Evolutionary conservation across 2,888 invertebrate genomes (phyloP).

Genomic region (Eudemis profundana): DNA sequence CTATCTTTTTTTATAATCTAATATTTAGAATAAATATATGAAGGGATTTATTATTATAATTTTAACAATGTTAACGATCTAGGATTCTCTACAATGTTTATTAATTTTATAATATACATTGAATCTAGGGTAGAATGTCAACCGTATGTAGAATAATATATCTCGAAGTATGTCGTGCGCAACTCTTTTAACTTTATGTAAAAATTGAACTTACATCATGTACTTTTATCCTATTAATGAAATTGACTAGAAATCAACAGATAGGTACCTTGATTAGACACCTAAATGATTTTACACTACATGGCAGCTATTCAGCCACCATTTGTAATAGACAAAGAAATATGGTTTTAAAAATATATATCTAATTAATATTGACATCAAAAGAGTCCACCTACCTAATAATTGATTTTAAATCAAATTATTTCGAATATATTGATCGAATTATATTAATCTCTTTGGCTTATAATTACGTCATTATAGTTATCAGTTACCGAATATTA

Average conservation of each 20-base stretch:
- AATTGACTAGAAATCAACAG: constrained; percentile 76
- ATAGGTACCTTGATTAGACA: constrained; percentile 61
- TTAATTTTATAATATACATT: constrained; percentile 20
- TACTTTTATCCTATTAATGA: constrained; percentile 49
- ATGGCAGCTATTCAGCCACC: constrained; percentile 12
- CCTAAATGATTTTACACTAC: constrained; percentile 48
- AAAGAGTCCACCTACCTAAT: constrained; percentile 46
- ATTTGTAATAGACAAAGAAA: constrained; percentile 18
- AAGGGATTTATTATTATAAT: constrained; percentile 33
- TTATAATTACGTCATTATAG: constrained; percentile 45
- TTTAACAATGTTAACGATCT: constrained; percentile 28
- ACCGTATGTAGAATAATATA: constrained; percentile 8
- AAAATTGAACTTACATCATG: constrained; percentile 39
- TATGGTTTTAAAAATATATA: constrained; percentile 39
- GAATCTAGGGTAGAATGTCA: constrained; percentile 15
- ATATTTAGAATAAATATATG: constrained; percentile 41
- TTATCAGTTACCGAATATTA: constrained; percentile 34
- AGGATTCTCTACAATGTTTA: constrained; percentile 31
- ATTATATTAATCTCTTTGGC: constrained; percentile 41
- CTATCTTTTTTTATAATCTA: constrained; percentile 54
- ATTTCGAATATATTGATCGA: constrained; percentile 45
- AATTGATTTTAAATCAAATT: constrained; percentile 46
- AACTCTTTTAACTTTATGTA: constrained; percentile 4
- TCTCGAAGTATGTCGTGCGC: constrained; percentile 20
- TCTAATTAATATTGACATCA: constrained; percentile 47